Evolutionary conservation across 2,113 vertebrate genomes (phyloP).

Genomic region (Ahaetulla prasina): DNA sequence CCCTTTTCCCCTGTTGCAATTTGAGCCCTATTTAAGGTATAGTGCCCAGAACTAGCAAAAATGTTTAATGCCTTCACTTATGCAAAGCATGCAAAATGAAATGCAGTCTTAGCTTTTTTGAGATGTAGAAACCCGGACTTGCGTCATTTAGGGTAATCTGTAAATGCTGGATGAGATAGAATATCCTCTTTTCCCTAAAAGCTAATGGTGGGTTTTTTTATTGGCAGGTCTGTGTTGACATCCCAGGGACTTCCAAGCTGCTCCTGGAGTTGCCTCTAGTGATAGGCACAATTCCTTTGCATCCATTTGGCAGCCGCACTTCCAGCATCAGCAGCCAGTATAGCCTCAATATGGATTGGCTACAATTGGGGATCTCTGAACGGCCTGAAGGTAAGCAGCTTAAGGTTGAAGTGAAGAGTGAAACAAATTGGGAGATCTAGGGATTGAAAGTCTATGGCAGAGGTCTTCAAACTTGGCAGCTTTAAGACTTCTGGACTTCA

Average conservation of each 20-base stretch:
- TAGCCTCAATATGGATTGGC: constrained; percentile 85
- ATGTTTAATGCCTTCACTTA: not conserved
- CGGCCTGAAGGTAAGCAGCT: constrained; percentile 81
- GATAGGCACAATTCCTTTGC: constrained; percentile 91
- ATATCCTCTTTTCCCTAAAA: not conserved
- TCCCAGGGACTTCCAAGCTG: constrained; percentile 89
- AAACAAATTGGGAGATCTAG: not conserved
- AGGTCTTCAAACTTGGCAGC: too few relatives aligned
- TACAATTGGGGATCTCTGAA: constrained; percentile 78
- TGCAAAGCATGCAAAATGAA: not conserved
- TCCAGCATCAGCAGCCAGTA: constrained; percentile 90
- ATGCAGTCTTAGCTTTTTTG: not conserved
- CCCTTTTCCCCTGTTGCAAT: not conserved
- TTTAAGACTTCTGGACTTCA: too few relatives aligned
- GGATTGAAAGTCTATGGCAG: not conserved
- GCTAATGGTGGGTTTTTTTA: not conserved
- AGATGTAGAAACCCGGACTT: not conserved
- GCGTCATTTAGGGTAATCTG: not conserved
- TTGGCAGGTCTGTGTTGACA: constrained; percentile 87
- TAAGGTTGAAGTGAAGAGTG: not conserved
- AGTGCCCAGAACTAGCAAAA: not conserved
- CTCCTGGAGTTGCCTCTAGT: constrained; percentile 91
- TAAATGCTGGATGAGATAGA: not conserved
- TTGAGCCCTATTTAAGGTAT: not conserved
- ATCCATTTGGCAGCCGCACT: constrained; percentile 85